phyloP scores from a whole-genome alignment of 2,888 invertebrate genomes.

The Gymnosoma rotundatum region DNA sequence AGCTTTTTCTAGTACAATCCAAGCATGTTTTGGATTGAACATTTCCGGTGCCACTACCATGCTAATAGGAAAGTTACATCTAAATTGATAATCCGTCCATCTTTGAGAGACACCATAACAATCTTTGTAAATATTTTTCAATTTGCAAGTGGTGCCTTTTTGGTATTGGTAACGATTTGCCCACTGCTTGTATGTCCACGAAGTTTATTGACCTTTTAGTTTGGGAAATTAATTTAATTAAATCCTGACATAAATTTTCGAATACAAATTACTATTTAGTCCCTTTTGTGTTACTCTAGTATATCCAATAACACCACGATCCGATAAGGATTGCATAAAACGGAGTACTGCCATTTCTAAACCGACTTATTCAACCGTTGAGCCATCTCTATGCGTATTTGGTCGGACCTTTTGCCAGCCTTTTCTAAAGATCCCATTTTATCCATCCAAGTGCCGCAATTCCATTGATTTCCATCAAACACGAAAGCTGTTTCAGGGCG shows the following conservation, averaged over 20 bases:
- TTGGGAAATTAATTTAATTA: too few species aligned
- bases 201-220: too few species aligned
- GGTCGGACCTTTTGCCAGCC: conserved; percentile 96
- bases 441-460: conserved; percentile 99
- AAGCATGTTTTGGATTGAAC: too few species aligned
- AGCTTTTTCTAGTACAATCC: too few species aligned
- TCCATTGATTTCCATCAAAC: conserved; percentile 96
- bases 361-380: conserved; percentile 97
- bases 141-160: conserved; percentile 80
- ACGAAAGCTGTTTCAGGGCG: conserved; percentile 93
- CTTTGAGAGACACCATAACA: conserved; percentile 88
- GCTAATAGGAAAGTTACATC: conserved; percentile 96
- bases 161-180: conserved; percentile 79
- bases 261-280: too few species aligned
- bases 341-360: too few species aligned
- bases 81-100: conserved; percentile 97
- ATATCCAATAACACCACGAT: too few species aligned
- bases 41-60: conserved; percentile 97
- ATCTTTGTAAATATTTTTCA: too few species aligned
- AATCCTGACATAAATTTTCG: too few species aligned
- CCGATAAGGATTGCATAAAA: too few species aligned
- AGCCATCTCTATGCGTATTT: conserved; percentile 98
- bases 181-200: conserved; percentile 93
- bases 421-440: conserved; percentile 98
- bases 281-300: too few species aligned